Evolutionary conservation across 2,888 invertebrate genomes (phyloP), one percentile per base, ranked within the genome.

Genomic region (Leptopilina drosophilae): DNA sequence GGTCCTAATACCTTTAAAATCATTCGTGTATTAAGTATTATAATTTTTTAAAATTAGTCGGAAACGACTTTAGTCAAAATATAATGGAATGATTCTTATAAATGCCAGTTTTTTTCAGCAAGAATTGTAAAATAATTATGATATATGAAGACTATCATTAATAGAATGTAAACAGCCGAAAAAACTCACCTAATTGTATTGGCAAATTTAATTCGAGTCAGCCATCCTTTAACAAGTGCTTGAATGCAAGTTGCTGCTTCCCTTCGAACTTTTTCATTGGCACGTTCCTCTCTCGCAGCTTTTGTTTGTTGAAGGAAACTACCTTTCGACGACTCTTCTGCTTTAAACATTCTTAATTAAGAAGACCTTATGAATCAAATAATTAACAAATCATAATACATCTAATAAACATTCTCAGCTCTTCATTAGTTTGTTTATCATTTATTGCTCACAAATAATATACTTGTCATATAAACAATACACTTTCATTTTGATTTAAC

Each of bases 301-400:
- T 98, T 98, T 5, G 97, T 97, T 90, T 97, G 97, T 91, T 97
- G 97, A 88, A 98, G 93, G 92, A 98, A 98, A 85, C 93, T 94
- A 86, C 95, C 95, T 92, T 96, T 97, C 87, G 94, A 94, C 56
- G 94, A 94, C 86, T 95, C 94, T 49, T 93, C 92, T 85, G 93
- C 93, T 86, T 93, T 93, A 88, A 95, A 95, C 95, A 95, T 95
- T 84, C 84, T 92, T 78, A 81, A 59, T 59, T 14, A 40, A 73
- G 56, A 59, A 82, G 80, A 15, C 40, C 49, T 49, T 33, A 12
- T 80, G 73, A 73, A 78, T 73, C 77, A 84, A 73, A 33, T n/a
- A 73, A 56, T 26, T 53, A 83, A 81, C 84, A 83, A 83, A 84
- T 81, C 83, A 84, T 82, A 82, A 80, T 85, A 87, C 81, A 49